These are phyloP conservation scores for Zoanthus sociatus DNA, from an alignment of 92 coral and sea anemone species.

Conservation along the genomic window DNA sequence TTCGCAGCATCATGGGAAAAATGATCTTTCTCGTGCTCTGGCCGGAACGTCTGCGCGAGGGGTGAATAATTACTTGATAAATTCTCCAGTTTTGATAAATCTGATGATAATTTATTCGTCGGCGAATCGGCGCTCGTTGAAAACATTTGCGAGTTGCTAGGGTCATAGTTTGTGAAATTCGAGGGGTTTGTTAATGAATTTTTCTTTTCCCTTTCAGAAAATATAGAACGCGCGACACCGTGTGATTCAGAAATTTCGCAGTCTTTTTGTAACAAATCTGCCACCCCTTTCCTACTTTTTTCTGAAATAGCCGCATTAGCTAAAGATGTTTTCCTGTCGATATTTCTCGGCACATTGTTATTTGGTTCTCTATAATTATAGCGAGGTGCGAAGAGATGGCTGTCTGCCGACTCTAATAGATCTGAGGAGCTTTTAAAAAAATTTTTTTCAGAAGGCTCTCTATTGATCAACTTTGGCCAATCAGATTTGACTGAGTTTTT, in stretches of 20 bases:
- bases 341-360: neutral
- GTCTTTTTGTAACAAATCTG: neutral
- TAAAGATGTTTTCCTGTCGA: neutral
- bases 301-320: neutral
- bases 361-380: constrained; percentile 31
- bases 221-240: neutral
- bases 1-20: neutral
- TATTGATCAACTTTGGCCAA: neutral
- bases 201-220: neutral
- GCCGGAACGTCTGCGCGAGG: no score
- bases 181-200: neutral
- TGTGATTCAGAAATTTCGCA: neutral
- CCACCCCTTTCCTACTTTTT: neutral
- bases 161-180: neutral
- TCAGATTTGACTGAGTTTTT: neutral
- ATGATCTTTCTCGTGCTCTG: neutral
- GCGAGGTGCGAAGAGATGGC: constrained; percentile 46
- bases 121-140: neutral
- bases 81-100: neutral
- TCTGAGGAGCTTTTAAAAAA: constrained; percentile 6
- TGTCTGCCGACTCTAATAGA: constrained; percentile 58
- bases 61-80: neutral
- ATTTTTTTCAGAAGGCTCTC: constrained; percentile 60
- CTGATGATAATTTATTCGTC: neutral
- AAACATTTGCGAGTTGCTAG: neutral